These are phyloP conservation scores for Meiosimyza decipiens DNA, from an alignment of 2,888 invertebrate species.

Conservation along the genomic window DNA sequence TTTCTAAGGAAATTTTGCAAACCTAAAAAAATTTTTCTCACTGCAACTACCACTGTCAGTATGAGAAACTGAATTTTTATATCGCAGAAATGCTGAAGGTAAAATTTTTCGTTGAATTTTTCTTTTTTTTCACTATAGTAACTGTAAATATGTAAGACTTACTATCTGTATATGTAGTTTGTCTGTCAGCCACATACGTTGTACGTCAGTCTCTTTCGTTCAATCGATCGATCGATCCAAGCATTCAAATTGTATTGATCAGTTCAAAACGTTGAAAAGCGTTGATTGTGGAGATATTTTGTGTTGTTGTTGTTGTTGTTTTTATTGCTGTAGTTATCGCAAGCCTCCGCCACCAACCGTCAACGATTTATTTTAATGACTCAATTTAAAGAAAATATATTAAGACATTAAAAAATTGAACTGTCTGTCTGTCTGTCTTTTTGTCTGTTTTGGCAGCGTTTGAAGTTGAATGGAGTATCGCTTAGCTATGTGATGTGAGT, in stretches of 20 bases:
- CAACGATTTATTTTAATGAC: conserved; percentile 63
- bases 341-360: conserved; percentile 44
- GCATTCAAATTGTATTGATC: conserved; percentile 25
- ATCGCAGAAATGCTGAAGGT: too few relatives aligned
- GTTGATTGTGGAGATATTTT: conserved; percentile 3
- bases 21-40: too few relatives aligned
- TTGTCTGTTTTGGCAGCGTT: conserved; percentile 1
- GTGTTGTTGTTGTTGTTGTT: conserved; percentile 14
- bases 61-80: too few relatives aligned
- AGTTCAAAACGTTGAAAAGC: background rate
- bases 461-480: background rate
- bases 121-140: too few relatives aligned
- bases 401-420: conserved; percentile 52
- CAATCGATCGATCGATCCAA: conserved; percentile 25
- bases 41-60: too few relatives aligned
- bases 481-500: background rate
- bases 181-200: too few relatives aligned
- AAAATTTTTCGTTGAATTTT: too few relatives aligned
- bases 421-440: conserved; percentile 49
- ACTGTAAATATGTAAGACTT: too few relatives aligned
- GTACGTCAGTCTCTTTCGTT: too few relatives aligned
- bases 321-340: background rate
- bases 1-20: too few relatives aligned
- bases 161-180: too few relatives aligned
- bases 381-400: conserved; percentile 63